Conservation (phyloP, 2,888 invertebrate genomes). For the Nebria brevicollis region DNA sequence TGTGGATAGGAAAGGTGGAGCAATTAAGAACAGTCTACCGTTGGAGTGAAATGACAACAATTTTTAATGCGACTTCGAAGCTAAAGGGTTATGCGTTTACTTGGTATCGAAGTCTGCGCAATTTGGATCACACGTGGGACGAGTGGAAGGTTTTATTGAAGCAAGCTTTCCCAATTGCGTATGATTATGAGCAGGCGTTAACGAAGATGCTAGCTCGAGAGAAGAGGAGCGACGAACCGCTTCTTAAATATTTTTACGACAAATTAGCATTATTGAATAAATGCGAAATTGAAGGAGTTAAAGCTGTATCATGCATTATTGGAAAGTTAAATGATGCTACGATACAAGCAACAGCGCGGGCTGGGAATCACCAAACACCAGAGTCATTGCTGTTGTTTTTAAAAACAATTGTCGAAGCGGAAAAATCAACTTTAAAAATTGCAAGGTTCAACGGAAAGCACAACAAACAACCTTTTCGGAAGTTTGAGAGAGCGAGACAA, state of each 20-base stretch:
- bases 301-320: constrained; percentile 50
- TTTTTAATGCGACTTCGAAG: constrained; percentile 49
- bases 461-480: too few relatives aligned
- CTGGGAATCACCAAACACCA: constrained; percentile 49
- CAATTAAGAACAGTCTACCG: constrained; percentile 10
- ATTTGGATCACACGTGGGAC: constrained; percentile 36
- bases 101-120: constrained; percentile 44
- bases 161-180: constrained; percentile 48
- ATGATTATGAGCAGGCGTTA: constrained; percentile 45
- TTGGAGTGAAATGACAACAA: constrained; percentile 20
- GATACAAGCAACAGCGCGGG: constrained; percentile 48
- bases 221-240: constrained; percentile 49
- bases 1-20: constrained; percentile 7
- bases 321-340: constrained; percentile 48
- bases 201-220: constrained; percentile 48
- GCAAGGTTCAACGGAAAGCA: too few relatives aligned
- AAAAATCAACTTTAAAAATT: too few relatives aligned
- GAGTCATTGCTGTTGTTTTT: constrained; percentile 47
- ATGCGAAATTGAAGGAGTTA: constrained; percentile 48
- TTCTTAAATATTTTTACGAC: constrained; percentile 49
- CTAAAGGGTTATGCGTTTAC: constrained; percentile 48
- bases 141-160: constrained; percentile 48
- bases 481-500: too few relatives aligned
- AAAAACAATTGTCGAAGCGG: constrained; percentile 20
- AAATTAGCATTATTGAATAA: constrained; percentile 49